phyloP scores from a whole-genome alignment of 1,140 invertebrate genomes.

The Drosophila sechellia region DNA sequence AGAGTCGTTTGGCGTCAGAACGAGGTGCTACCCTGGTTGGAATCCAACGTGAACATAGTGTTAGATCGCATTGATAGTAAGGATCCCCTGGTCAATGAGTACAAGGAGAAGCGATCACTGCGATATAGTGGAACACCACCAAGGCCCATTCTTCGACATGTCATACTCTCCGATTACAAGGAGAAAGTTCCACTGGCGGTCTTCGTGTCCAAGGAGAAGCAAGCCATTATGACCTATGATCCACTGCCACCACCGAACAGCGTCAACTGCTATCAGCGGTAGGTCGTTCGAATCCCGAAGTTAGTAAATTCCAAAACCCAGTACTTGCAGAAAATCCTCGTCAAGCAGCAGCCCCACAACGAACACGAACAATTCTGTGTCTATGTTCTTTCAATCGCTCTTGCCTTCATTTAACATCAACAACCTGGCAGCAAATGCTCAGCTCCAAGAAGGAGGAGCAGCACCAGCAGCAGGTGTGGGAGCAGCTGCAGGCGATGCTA shows the following conservation, averaged over 20 bases:
- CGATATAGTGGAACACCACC: constrained; percentile 86
- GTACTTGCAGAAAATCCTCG: constrained; percentile 84
- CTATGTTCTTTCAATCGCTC: constrained; percentile 88
- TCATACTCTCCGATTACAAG: constrained; percentile 92
- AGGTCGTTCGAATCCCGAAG: not conserved
- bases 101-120: constrained; percentile 86
- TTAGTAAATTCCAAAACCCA: not conserved
- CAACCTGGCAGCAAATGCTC: constrained; percentile 45
- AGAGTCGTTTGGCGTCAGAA: constrained; percentile 92
- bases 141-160: constrained; percentile 90
- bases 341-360: constrained; percentile 84
- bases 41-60: constrained; percentile 88
- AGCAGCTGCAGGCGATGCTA: constrained; percentile 5
- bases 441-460: constrained; percentile 52
- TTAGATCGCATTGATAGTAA: constrained; percentile 89
- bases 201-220: constrained; percentile 83
- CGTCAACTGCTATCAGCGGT: constrained; percentile 88
- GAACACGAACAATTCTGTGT: constrained; percentile 84
- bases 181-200: constrained; percentile 85
- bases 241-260: constrained; percentile 92
- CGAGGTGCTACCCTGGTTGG: constrained; percentile 91
- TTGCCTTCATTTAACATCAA: constrained; percentile 87
- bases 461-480: constrained; percentile 29
- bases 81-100: constrained; percentile 87
- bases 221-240: constrained; percentile 91